phyloP scores from a whole-genome alignment of 2,113 vertebrate genomes.

The Lanius ludovicianus region DNA sequence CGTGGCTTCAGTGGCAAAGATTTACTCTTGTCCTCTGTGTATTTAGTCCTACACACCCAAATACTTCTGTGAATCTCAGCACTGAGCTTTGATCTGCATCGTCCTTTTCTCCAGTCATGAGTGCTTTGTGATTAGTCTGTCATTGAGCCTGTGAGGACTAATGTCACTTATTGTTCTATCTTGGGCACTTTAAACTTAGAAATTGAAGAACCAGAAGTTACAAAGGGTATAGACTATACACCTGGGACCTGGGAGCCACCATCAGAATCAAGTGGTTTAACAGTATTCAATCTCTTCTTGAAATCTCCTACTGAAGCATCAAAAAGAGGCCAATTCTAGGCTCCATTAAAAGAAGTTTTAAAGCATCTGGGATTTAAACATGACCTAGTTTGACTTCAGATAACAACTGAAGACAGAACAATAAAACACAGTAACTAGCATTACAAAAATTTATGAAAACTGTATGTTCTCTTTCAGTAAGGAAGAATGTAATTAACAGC shows the following conservation, averaged over 20 bases:
- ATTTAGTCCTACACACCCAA: neutral
- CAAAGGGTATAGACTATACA: neutral
- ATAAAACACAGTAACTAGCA: neutral
- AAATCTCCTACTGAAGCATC: neutral
- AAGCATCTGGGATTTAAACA: neutral
- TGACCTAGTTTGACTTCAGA: neutral
- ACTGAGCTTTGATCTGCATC: neutral
- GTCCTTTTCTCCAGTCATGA: neutral
- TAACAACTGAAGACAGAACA: neutral
- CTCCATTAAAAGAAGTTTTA: neutral
- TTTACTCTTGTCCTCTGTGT: neutral
- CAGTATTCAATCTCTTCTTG: neutral
- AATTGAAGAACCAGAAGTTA: neutral
- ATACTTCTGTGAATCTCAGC: neutral
- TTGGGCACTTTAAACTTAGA: neutral
- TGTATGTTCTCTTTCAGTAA: neutral
- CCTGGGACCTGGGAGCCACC: neutral
- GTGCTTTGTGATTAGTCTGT: neutral
- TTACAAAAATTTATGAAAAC: neutral
- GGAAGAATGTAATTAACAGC: neutral
- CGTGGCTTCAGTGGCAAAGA: neutral
- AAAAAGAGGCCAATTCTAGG: neutral
- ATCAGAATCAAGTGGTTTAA: neutral
- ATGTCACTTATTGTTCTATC: neutral
- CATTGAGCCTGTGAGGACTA: neutral